Conservation (phyloP, 2,113 vertebrate genomes). For the Ranitomeya variabilis region DNA sequence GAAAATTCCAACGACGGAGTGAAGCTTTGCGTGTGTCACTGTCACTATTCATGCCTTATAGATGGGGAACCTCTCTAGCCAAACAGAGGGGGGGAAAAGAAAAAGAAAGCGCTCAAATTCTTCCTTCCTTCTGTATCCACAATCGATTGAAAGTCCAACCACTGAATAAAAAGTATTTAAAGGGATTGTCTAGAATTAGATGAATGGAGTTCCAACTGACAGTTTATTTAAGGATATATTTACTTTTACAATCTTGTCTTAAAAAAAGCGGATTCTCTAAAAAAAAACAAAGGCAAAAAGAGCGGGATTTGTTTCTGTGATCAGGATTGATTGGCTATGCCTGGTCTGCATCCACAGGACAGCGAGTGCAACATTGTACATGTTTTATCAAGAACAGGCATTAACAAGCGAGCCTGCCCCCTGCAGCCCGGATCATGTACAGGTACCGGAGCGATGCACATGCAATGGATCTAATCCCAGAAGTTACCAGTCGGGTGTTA, state of each 20-base stretch:
- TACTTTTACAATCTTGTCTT: neutral
- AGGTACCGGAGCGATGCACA: neutral
- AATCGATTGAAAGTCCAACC: neutral
- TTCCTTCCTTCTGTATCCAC: neutral
- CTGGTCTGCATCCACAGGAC: neutral
- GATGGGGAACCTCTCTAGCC: neutral
- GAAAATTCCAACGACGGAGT: neutral
- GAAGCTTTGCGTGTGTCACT: constrained; percentile 8
- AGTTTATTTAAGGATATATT: neutral
- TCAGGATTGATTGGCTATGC: neutral
- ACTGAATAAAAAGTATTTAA: neutral
- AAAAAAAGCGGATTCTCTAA: neutral
- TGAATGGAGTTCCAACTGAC: neutral
- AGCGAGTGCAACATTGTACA: too few species aligned
- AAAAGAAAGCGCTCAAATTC: neutral
- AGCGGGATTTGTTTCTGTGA: neutral
- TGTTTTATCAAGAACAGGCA: neutral
- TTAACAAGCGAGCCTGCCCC: neutral
- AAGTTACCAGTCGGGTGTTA: neutral
- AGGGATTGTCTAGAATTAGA: neutral
- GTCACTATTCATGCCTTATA: neutral
- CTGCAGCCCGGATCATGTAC: neutral
- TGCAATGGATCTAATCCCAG: neutral
- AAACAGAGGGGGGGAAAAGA: neutral
- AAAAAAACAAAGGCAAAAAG: neutral